These are phyloP conservation scores for Lates calcarifer DNA, from an alignment of 2,113 vertebrate species.

Conservation along the genomic window DNA sequence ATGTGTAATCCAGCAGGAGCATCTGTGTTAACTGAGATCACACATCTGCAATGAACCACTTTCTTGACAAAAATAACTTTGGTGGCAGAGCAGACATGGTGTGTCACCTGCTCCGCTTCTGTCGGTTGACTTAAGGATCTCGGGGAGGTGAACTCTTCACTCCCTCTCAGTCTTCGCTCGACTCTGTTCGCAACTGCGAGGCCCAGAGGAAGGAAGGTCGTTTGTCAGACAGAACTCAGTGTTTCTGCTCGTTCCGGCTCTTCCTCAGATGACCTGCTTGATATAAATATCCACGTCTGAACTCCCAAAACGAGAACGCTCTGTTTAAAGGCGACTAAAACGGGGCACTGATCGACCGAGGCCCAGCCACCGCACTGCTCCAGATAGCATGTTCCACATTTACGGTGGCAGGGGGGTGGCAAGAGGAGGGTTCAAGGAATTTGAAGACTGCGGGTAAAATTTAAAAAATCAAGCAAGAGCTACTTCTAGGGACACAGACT, in stretches of 20 bases:
- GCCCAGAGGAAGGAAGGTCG: conserved; percentile 65
- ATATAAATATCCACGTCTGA: conserved; percentile 84
- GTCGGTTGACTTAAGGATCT: conserved; percentile 23
- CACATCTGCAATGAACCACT: conserved; percentile 46
- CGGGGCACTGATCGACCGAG: conserved; percentile 70
- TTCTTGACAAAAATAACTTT: conserved; percentile 42
- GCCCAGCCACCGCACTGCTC: conserved; percentile 77
- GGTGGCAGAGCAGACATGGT: background rate
- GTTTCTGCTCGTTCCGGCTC: conserved; percentile 65
- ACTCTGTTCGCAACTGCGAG: conserved; percentile 15
- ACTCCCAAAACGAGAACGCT: conserved; percentile 78
- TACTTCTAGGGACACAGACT: background rate
- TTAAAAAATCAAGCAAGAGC: background rate
- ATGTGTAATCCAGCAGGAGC: background rate
- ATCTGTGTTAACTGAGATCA: background rate
- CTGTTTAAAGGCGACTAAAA: conserved; percentile 78
- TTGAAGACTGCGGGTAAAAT: conserved; percentile 41
- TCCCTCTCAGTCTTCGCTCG: conserved; percentile 7
- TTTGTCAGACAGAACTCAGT: conserved; percentile 61
- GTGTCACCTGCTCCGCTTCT: conserved; percentile 29
- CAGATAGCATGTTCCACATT: conserved; percentile 82
- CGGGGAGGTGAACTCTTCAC: conserved; percentile 52
- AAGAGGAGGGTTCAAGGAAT: conserved; percentile 62
- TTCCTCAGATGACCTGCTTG: conserved; percentile 81
- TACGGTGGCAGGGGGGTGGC: conserved; percentile 29